Evolutionary conservation across 2,888 invertebrate species (phyloP).

Genomic region (Phytoseiulus persimilis): DNA sequence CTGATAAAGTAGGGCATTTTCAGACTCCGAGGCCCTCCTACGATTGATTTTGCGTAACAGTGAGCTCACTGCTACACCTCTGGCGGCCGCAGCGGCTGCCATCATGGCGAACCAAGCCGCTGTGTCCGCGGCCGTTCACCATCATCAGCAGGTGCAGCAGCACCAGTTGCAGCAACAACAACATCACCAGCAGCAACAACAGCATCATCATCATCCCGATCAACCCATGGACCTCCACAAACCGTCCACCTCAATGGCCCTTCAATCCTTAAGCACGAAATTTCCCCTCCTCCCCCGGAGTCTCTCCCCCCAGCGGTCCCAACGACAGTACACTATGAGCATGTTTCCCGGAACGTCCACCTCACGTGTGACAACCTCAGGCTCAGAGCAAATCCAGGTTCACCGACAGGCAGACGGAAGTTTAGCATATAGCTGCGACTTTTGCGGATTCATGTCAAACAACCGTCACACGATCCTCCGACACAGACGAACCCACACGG

Average conservation of each 20-base stretch:
- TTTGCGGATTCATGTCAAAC: constrained; percentile 36
- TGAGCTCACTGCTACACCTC: constrained; percentile 25
- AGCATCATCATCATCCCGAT: constrained; percentile 19
- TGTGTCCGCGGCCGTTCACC: not conserved
- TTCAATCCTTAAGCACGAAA: constrained; percentile 21
- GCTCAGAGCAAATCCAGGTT: constrained; percentile 31
- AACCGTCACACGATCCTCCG: constrained; percentile 35
- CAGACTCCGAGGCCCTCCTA: constrained; percentile 32
- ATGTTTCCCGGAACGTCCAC: constrained; percentile 23
- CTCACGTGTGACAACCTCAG: constrained; percentile 6
- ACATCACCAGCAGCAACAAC: not conserved
- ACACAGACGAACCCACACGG: constrained; percentile 25
- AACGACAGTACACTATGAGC: constrained; percentile 21
- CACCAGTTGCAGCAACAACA: not conserved
- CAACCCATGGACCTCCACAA: constrained; percentile 31
- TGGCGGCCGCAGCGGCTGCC: constrained; percentile 21
- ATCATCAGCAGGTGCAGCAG: not conserved
- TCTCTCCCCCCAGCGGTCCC: constrained; percentile 14
- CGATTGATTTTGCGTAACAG: constrained; percentile 36
- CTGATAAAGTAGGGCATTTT: not conserved
- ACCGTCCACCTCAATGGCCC: constrained; percentile 20
- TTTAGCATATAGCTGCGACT: constrained; percentile 33
- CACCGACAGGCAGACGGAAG: constrained; percentile 31
- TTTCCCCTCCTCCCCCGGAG: constrained; percentile 16
- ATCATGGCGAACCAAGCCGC: constrained; percentile 34